Conservation (phyloP, 2,888 invertebrate genomes). For the Tetrapedia diversipes region DNA sequence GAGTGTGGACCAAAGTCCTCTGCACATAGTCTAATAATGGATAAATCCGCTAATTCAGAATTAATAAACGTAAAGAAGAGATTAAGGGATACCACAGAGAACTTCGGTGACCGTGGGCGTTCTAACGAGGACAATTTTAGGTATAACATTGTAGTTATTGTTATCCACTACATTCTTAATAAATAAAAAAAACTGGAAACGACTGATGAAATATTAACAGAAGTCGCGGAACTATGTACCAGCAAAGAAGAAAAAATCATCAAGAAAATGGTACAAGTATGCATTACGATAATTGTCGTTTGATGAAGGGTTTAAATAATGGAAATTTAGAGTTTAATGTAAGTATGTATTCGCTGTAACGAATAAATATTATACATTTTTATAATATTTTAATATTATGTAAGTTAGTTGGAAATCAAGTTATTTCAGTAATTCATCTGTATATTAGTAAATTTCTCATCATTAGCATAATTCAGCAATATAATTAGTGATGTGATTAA, state of each 20-base stretch:
- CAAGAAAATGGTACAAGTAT: conserved; percentile 42
- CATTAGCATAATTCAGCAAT: neutral
- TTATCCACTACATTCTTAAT: neutral
- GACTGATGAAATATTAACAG: conserved; percentile 24
- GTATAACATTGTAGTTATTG: conserved; percentile 25
- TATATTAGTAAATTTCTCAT: neutral
- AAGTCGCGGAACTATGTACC: conserved; percentile 43
- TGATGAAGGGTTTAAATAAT: conserved; percentile 23
- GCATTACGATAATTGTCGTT: conserved; percentile 28
- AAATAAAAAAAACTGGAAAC: neutral
- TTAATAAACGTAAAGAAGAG: conserved; percentile 34
- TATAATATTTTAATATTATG: neutral
- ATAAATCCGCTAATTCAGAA: conserved; percentile 44
- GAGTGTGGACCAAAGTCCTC: conserved; percentile 48
- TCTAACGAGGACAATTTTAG: conserved; percentile 36
- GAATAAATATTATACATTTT: too few species aligned
- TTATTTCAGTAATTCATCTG: neutral
- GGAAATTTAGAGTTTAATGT: conserved; percentile 40
- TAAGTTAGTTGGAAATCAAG: neutral
- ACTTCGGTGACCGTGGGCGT: conserved; percentile 13
- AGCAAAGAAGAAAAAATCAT: conserved; percentile 57
- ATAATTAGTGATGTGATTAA: conserved; percentile 1
- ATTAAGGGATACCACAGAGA: conserved; percentile 34
- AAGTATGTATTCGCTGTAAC: too few species aligned
- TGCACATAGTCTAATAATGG: conserved; percentile 24